A percentile compares a stretch with the other conserved stretches of the same genome.
Conservation (phyloP, 2,113 vertebrate species). For the Dromaius novaehollandiae region DNA sequence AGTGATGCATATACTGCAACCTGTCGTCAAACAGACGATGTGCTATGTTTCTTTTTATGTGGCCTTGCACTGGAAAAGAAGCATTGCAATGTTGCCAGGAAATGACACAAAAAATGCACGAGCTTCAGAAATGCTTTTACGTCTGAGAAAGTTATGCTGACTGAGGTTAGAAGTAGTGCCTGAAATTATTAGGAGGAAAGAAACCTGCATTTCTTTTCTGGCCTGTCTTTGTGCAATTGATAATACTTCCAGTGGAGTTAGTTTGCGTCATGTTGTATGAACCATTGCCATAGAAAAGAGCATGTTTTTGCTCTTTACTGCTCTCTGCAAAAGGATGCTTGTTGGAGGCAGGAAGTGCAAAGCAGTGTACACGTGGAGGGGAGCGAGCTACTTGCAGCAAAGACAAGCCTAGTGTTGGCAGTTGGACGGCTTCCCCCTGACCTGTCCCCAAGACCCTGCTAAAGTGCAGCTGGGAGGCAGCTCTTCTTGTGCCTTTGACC, state of each 20-base stretch:
- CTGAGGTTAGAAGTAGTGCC: background rate
- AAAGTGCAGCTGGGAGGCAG: background rate
- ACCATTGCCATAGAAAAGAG: background rate
- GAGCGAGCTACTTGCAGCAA: background rate
- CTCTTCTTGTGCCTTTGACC: background rate
- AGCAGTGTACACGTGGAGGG: rapidly evolving
- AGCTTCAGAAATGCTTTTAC: background rate
- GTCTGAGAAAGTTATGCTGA: background rate
- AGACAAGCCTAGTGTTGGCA: background rate
- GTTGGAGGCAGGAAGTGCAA: background rate
- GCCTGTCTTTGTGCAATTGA: background rate
- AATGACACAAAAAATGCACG: background rate
- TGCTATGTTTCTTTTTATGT: background rate
- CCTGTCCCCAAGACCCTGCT: background rate
- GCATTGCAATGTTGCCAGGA: background rate
- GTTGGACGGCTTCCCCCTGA: background rate
- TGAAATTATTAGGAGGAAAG: background rate
- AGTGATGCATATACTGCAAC: rapidly evolving
- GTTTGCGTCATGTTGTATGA: background rate
- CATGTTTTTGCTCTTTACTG: background rate
- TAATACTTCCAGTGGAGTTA: background rate
- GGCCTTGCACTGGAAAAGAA: background rate
- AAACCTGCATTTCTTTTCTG: background rate
- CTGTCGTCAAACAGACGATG: background rate
- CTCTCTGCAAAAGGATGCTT: background rate